Base-by-base conservation (phyloP, 2,797 vertebrate genomes). In the Periparus ater region DNA sequence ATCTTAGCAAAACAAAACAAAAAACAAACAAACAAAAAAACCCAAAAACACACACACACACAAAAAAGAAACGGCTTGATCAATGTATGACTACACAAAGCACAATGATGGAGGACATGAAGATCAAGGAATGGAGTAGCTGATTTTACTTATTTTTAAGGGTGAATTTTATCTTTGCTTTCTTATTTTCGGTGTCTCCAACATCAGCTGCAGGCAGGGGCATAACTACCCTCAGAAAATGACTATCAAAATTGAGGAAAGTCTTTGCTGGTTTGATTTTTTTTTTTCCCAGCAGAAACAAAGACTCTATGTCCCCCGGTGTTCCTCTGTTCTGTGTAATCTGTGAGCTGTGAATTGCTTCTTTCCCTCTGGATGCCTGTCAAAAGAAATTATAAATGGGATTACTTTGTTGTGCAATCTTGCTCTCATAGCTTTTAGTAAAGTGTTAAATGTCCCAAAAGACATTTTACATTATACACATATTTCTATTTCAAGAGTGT, bases 401-500 rank as follows among this genome's bases (percentile, higher is more conserved):
- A 58, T 83, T 66, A 45, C 17, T 72, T 86, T 74, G 29, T 67
- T 84, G 80, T 34, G 40, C 60, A 84, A 6, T 30, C 22, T 86
- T 74, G 45, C 29, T 50, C 10, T 47, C 48, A 11, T 10, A 71
- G 48, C 19, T 83, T 85, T 76, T 25, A 80, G n/a, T 22, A 32
- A 88, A 58, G 17, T 30, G 12, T 36, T 51, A 34, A 71, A 60
- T 2, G 7, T 29, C n/a, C 20, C 36, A 27, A 48, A 77, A 74
- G 20, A 42, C 26, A 34, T 81, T 66, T 82, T 60, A 27, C 8
- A 13, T 36, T 5, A 68, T 42, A 38, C 38, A 40, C 38, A 3
- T 40, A 40, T 40, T 40, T 0, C 0, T 26, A 47, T 55, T 83
- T 83, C 5, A 26, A 67, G 17, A 5, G 9, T 75, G 6, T 45